phyloP scores from a whole-genome alignment of 2,797 vertebrate genomes.

The Lates japonicus region DNA sequence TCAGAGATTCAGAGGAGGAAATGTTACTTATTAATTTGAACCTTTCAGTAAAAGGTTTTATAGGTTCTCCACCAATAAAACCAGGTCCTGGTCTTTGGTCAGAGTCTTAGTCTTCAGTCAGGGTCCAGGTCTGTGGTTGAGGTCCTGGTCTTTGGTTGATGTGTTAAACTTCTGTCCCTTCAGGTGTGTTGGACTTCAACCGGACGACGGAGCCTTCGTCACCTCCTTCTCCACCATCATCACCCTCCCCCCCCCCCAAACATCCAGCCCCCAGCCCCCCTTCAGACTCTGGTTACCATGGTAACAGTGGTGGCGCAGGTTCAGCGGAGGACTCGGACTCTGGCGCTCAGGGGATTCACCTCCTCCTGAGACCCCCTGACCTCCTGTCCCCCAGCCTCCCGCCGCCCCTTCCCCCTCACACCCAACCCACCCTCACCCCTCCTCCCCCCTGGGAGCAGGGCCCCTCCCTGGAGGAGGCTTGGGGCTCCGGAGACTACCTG shows the following conservation, averaged over 20 bases:
- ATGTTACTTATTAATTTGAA: too few relatives aligned
- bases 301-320: constrained; percentile 38
- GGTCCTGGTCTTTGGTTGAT: neutral
- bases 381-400: constrained; percentile 84
- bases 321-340: constrained; percentile 68
- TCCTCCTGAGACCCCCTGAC: constrained; percentile 84
- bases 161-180: neutral
- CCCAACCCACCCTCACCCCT: constrained; percentile 84
- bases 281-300: constrained; percentile 56
- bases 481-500: constrained; percentile 90
- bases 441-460: constrained; percentile 79
- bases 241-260: constrained; percentile 35
- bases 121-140: rapidly evolving
- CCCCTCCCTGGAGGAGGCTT: constrained; percentile 84
- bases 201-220: constrained; percentile 45
- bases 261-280: constrained; percentile 37
- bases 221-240: constrained; percentile 36
- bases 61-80: too few relatives aligned
- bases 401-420: constrained; percentile 79
- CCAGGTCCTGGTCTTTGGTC: too few relatives aligned
- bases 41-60: too few relatives aligned
- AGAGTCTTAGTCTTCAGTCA: too few relatives aligned
- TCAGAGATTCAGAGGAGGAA: too few relatives aligned
- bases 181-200: constrained; percentile 66
- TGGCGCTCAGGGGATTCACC: constrained; percentile 86